Conservation (phyloP, 2,888 invertebrate species). For the Lycaena phlaeas region DNA sequence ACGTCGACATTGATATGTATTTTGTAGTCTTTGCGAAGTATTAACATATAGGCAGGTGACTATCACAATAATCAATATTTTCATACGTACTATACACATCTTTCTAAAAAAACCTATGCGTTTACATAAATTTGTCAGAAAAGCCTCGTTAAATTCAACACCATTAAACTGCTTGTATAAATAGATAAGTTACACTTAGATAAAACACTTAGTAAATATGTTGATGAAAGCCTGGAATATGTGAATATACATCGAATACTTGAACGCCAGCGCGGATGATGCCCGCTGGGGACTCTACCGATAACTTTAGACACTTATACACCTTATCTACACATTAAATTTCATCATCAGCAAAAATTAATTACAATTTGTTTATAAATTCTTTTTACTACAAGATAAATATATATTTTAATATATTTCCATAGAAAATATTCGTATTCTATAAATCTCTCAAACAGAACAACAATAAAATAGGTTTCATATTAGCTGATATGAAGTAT, state of each 20-base stretch:
- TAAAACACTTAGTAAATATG: constrained; percentile 9
- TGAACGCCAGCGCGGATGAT: not conserved
- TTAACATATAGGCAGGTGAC: constrained; percentile 23
- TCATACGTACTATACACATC: constrained; percentile 18
- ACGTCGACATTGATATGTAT: constrained; percentile 26
- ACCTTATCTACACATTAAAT: constrained; percentile 2
- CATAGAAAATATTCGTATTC: constrained; percentile 6
- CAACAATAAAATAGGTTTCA: constrained; percentile 6
- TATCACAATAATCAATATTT: constrained; percentile 20
- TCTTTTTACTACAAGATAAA: constrained; percentile 4
- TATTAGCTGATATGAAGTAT: constrained; percentile 3
- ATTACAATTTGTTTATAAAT: not conserved
- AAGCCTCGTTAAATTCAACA: constrained; percentile 13
- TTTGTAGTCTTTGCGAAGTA: constrained; percentile 25
- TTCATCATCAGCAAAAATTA: not conserved
- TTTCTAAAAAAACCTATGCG: constrained; percentile 18
- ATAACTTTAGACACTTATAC: constrained; percentile 2
- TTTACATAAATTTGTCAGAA: constrained; percentile 19
- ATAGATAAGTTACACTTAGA: constrained; percentile 7
- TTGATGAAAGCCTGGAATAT: constrained; percentile 9
- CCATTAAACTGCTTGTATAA: constrained; percentile 4
- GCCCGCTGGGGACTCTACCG: not conserved
- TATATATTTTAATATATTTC: constrained; percentile 7
- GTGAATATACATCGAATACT: constrained; percentile 9
- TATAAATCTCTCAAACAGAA: constrained; percentile 8